Evolutionary conservation across 1,140 invertebrate species (phyloP).

Genomic region (Diploscapter pachys): DNA sequence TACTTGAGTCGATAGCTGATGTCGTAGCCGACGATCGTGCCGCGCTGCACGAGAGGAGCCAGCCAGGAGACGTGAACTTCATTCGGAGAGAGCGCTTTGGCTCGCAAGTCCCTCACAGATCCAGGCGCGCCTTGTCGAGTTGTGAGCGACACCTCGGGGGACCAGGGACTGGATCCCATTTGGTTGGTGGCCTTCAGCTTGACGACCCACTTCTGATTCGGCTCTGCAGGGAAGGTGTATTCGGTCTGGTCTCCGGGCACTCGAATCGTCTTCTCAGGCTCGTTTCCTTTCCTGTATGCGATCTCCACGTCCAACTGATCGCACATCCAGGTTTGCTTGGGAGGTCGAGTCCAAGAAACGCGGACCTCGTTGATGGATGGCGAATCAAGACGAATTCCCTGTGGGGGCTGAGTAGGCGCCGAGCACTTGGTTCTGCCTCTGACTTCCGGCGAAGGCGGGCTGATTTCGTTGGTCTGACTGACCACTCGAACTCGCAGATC

Average conservation of each 20-base stretch:
- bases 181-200: constrained; percentile 54
- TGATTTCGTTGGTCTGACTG: constrained; percentile 48
- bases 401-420: constrained; percentile 51
- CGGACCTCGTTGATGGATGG: constrained; percentile 55
- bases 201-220: constrained; percentile 55
- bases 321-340: constrained; percentile 55
- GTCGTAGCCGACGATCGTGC: constrained; percentile 56
- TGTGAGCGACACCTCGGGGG: constrained; percentile 52
- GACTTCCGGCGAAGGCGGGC: constrained; percentile 53
- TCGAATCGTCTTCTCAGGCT: constrained; percentile 51
- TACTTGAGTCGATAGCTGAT: constrained; percentile 58
- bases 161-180: constrained; percentile 47
- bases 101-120: constrained; percentile 47
- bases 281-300: constrained; percentile 49
- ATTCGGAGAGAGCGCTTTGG: constrained; percentile 56
- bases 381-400: constrained; percentile 52
- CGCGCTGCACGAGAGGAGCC: constrained; percentile 46
- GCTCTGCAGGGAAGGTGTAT: constrained; percentile 57
- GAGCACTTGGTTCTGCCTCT: constrained; percentile 57
- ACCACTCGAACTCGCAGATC: constrained; percentile 52
- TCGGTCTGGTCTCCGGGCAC: constrained; percentile 55
- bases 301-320: constrained; percentile 57
- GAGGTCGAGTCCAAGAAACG: constrained; percentile 54
- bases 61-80: constrained; percentile 54
- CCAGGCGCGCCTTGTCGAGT: constrained; percentile 57